phyloP scores from a whole-genome alignment of 2,888 invertebrate genomes.

The Crocallis elinguaria region DNA sequence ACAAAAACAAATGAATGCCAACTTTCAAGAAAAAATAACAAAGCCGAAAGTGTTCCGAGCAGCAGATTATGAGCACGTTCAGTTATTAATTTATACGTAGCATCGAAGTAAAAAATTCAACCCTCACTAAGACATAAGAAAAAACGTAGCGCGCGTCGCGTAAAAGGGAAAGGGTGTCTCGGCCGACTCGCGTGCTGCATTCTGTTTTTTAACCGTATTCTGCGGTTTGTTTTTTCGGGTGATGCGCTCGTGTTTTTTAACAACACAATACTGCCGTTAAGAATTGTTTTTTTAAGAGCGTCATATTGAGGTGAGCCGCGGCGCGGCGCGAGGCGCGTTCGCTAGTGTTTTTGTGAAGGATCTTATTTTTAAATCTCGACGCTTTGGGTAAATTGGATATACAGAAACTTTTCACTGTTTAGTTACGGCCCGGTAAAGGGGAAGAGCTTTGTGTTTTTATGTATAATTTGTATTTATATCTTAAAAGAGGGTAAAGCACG shows the following conservation, averaged over 20 bases:
- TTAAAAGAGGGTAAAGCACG: constrained; percentile 62
- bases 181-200: constrained; percentile 79
- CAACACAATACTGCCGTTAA: constrained; percentile 80
- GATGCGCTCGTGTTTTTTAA: constrained; percentile 82
- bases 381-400: constrained; percentile 69
- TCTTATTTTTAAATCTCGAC: constrained; percentile 78
- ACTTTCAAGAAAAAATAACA: constrained; percentile 68
- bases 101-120: constrained; percentile 79
- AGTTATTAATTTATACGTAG: constrained; percentile 84
- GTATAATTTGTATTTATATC: constrained; percentile 62
- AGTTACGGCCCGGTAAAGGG: constrained; percentile 76
- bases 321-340: constrained; percentile 65
- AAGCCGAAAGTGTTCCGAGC: constrained; percentile 82
- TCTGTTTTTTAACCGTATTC: constrained; percentile 80
- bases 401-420: constrained; percentile 65
- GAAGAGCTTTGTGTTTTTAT: constrained; percentile 67
- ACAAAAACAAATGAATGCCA: constrained; percentile 81
- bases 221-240: constrained; percentile 82
- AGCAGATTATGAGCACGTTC: constrained; percentile 83
- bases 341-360: constrained; percentile 67
- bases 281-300: constrained; percentile 79
- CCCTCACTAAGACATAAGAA: constrained; percentile 75
- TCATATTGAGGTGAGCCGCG: constrained; percentile 75
- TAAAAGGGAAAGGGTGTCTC: constrained; percentile 84
- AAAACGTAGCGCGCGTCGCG: constrained; percentile 81